Base-by-base conservation (phyloP, 2,888 invertebrate species). In the Lycophotia porphyrea region DNA sequence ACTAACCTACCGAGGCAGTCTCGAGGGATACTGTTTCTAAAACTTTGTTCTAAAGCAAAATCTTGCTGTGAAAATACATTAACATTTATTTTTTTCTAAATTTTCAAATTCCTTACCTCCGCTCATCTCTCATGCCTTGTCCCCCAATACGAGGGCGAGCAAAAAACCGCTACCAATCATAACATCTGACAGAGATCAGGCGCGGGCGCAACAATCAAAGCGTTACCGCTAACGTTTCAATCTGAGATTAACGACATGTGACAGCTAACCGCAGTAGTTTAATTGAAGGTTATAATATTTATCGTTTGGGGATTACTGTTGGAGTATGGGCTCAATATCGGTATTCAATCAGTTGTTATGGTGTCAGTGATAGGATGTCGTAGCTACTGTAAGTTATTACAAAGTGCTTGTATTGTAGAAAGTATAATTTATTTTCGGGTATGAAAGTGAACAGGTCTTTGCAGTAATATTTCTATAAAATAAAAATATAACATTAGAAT, bases 101-200 rank as follows among this genome's bases (percentile, higher is more conserved):
- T 27, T 0, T 27, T 27, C 1, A 24, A 24, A 27, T 27, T 15
- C 2, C 2, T 2, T 27, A 27, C 1, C 15, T 61, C 63, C 63
- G n/a, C 39, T 18, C 15, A 63, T 39, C 47, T 61, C 82, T 77
- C 13, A 67, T 78, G 52, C 1, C 84, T 82, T 84, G 64, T 11
- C 21, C 69, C 27, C 47, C 63, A 63, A 8, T 15, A 11, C 15
- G 76, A 66, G 71, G 47, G 58, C 71, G 44, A 81, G 81, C 80
- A 91, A 92, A 92, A 91, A 91, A 89, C 82, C 60, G 84, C 88
- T 82, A 89, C 90, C 89, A 91, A 92, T 92, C 91, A 92, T 87
- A 91, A 90, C 89, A 91, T 87, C 90, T 89, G 92, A 90, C 92
- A 91, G 87, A 88, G 88, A 90, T 90, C 89, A 74, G 86, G 88